A percentile compares a stretch with the other conserved stretches of the same genome.
Evolutionary conservation across 2,113 vertebrate genomes (phyloP).

Genomic region (Mormoops blainvillei): DNA sequence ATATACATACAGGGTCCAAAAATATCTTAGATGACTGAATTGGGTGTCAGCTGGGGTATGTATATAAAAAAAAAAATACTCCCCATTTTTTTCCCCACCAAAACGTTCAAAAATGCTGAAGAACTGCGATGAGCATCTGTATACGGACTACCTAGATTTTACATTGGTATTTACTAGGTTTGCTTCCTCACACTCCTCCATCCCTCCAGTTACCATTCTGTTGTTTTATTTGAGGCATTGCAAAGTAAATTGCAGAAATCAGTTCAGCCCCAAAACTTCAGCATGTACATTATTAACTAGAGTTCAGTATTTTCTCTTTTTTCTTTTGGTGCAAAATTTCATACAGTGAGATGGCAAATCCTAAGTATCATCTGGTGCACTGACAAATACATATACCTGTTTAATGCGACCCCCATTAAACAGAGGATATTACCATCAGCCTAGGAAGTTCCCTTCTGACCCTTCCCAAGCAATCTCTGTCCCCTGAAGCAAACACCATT

Average conservation of each 20-base stretch:
- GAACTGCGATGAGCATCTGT: background rate
- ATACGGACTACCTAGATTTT: background rate
- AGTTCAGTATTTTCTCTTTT: background rate
- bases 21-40: background rate
- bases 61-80: background rate
- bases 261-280: background rate
- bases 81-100: background rate
- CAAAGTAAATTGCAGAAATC: background rate
- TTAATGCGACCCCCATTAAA: background rate
- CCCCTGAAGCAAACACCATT: background rate
- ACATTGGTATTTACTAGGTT: background rate
- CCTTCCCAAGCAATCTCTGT: background rate
- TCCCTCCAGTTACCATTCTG: background rate
- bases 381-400: background rate
- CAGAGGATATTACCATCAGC: background rate
- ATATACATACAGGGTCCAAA: background rate
- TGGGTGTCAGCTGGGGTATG: background rate
- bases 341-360: background rate
- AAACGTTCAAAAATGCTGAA: background rate
- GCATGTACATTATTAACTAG: background rate
- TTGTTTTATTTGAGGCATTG: background rate
- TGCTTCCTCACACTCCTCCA: background rate
- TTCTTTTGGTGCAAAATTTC: background rate
- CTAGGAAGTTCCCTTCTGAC: background rate
- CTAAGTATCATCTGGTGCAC: background rate